Conservation (phyloP, 1,140 invertebrate genomes). For the Zophobas morio region DNA sequence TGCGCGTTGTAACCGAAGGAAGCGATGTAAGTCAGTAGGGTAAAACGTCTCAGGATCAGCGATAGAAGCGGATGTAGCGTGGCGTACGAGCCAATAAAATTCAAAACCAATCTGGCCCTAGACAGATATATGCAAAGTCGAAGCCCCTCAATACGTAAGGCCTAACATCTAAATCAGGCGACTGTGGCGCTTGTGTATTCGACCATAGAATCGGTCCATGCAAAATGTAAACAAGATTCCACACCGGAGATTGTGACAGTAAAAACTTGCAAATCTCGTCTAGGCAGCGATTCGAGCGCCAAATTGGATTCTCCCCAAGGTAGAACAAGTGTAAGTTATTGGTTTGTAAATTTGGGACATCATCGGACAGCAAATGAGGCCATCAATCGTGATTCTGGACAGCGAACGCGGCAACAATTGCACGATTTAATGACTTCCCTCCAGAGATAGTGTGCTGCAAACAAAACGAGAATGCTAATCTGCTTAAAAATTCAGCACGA, state of each 20-base stretch:
- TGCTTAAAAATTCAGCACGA: neutral
- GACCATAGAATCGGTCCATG: conserved; percentile 33
- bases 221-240: conserved; percentile 40
- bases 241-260: conserved; percentile 39
- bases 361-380: neutral
- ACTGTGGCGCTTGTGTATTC: conserved; percentile 16
- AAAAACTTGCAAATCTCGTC: conserved; percentile 39
- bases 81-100: conserved; percentile 51
- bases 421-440: neutral
- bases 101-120: conserved; percentile 53
- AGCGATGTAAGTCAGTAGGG: conserved; percentile 46
- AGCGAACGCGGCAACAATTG: neutral
- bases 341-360: conserved; percentile 8
- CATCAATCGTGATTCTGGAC: neutral
- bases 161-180: conserved; percentile 35
- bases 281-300: neutral
- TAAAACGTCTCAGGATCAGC: conserved; percentile 45
- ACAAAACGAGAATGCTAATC: neutral
- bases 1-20: neutral
- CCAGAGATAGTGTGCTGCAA: neutral
- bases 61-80: conserved; percentile 45
- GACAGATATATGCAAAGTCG: conserved; percentile 53
- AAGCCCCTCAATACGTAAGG: conserved; percentile 11
- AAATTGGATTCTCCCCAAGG: conserved; percentile 24
- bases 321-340: conserved; percentile 29